Conservation (phyloP, 2,113 vertebrate species). For the Anser cygnoides region DNA sequence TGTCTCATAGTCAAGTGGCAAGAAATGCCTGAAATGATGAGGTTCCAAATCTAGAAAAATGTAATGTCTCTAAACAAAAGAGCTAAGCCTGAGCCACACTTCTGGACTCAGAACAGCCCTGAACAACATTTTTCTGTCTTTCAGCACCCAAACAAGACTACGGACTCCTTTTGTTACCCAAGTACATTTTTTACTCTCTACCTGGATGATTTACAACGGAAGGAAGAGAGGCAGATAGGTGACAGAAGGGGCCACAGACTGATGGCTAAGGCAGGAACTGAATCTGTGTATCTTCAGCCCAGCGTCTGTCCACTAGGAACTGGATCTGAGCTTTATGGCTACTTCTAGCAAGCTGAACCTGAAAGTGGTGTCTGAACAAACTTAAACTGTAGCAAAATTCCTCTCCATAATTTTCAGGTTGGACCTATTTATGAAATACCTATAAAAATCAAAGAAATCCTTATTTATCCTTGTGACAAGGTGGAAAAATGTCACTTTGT, state of each 20-base stretch:
- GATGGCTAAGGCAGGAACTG: background rate
- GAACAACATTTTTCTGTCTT: background rate
- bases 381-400: background rate
- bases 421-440: background rate
- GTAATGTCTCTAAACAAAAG: background rate
- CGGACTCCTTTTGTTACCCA: background rate
- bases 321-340: background rate
- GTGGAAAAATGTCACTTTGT: background rate
- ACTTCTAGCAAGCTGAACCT: background rate
- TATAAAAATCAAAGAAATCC: background rate
- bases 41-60: background rate
- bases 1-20: slow-evolving; percentile 25
- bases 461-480: background rate
- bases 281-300: background rate
- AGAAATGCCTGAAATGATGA: slow-evolving; percentile 27
- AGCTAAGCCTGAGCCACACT: background rate
- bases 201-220: background rate
- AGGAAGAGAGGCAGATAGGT: background rate
- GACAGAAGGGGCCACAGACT: background rate
- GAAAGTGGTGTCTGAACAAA: background rate
- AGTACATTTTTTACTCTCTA: background rate
- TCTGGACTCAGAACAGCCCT: background rate
- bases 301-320: background rate
- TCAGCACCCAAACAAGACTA: background rate
- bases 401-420: background rate